Base-by-base conservation (phyloP, 2,888 invertebrate genomes). In the Agrotis ipsilon region DNA sequence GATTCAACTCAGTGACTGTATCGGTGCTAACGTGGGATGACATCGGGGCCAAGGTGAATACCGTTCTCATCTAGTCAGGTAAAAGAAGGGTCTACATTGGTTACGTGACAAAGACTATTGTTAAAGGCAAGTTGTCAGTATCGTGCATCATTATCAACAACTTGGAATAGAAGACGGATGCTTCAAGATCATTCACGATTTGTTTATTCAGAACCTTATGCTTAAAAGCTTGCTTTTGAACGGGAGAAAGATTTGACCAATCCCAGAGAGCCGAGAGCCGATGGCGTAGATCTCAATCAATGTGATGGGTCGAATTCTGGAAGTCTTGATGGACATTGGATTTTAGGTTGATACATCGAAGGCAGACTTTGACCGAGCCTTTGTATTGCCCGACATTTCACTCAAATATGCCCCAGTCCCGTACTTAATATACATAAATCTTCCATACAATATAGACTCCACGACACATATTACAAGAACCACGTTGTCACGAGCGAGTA, bases 401-500 rank as follows among this genome's bases (percentile, higher is more conserved):
- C 32, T 46, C 52, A 24, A 51, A 14, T 73, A 67, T 43, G 75
- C 19, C 18, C 16, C 27, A 49, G 24, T 54, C 52, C 52, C 48
- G 32, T 61, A 32, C 18, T 13, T n/a, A n/a, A n/a, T n/a, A 27
- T 6, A 58, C 66, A 77, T 81, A 62, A 71, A 65, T 79, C 66
- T 39, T 70, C 61, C 19, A 62, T 59, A 61, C 54, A 72, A 77
- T 81, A 76, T 64, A 61, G 58, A 75, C 81, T 78, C 39, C 81
- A 69, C 72, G 79, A 81, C 79, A 70, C 68, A 69, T 72, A 75
- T 66, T 81, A 89, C 88, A 87, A 89, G 87, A 87, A 86, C 87
- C 83, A 83, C 83, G 83, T 84, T 87, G 91, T 92, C 92, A 93
- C 92, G 92, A 92, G 82, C 86, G 82, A 82, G 87, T 88, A 86